Base-by-base conservation (phyloP, 2,888 invertebrate genomes). In the Mesodorylaimus sp. region DNA sequence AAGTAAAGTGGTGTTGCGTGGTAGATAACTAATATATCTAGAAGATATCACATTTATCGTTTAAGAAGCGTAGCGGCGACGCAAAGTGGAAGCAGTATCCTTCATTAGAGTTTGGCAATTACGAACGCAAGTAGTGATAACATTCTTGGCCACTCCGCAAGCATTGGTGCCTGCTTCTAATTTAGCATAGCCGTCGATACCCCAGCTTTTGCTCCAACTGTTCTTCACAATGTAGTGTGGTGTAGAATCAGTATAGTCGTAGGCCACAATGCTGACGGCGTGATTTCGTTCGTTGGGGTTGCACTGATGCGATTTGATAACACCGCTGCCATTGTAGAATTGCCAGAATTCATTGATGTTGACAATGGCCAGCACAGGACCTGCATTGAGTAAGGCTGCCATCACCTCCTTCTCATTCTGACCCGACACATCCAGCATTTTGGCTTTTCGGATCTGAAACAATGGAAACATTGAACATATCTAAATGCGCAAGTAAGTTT, bases 211-310 rank as follows among this genome's bases (percentile, higher is more conserved):
- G 44, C 44, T 27, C 44, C 44, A 43, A 43, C 44, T 43, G 27
- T 43, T 43, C 27, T 43, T 43, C 7, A 43, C 27, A 10, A 43
- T 43, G 44, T 43, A 43, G 19, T 26, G 27, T 10, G 44, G 44
- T 10, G 19, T 19, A 13, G 44, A 27, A 26, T 27, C 44, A 24
- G 10, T 43, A 26, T 26, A 43, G 27, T 43, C 44, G 44, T 43
- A 43, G 27, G 26, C 44, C 10, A 43, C 44, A 3, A 43, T 10
- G 26, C 24, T 26, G 13, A 43, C 27, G 44, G 44, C 44, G 44
- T 43, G 44, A 26, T 43, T 43, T 26, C 27, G 44, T 27, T 16
- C 27, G 10, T 24, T 26, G n/a, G n/a, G n/a, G 5, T 13, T 26
- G 27, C 44, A 43, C 19, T 43, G 44, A 26, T 5, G 3, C 24